These are phyloP conservation scores for Alaudala cheleensis DNA, from an alignment of 2,113 vertebrate genomes.

Conservation along the genomic window DNA sequence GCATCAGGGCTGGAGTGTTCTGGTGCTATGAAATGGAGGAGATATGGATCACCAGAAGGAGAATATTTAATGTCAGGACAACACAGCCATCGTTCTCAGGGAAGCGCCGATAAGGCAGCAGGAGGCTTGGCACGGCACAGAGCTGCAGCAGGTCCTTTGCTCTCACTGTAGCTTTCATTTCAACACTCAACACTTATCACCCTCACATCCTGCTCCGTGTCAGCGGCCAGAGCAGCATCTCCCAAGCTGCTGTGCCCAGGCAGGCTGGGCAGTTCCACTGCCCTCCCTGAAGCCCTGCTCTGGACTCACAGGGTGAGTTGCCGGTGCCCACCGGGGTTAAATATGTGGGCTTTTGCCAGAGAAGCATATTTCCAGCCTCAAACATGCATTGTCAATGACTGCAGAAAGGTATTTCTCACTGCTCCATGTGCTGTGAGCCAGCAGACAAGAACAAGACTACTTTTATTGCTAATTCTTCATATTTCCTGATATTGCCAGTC, in stretches of 20 bases:
- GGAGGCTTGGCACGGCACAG: not conserved
- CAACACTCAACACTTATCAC: not conserved
- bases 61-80: not conserved
- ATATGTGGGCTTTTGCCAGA: constrained; percentile 12
- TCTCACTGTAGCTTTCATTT: constrained; percentile 3
- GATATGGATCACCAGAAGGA: not conserved
- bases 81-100: not conserved
- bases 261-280: not conserved
- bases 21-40: not conserved
- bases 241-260: not conserved
- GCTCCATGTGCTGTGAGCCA: not conserved
- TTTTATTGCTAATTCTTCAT: constrained; percentile 52
- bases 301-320: not conserved
- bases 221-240: not conserved
- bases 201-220: not conserved
- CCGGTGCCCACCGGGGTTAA: not conserved
- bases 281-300: not conserved
- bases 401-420: constrained; percentile 41
- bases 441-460: not conserved
- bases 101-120: not conserved
- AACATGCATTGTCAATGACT: not conserved
- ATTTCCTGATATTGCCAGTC: constrained; percentile 48
- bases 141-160: not conserved
- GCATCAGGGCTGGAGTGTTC: not conserved
- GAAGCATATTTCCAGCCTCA: constrained; percentile 1